A percentile compares a stretch with the other conserved stretches of the same genome.
Conservation (phyloP, 2,797 vertebrate species). For the Pseudotriccus pelzelni region DNA sequence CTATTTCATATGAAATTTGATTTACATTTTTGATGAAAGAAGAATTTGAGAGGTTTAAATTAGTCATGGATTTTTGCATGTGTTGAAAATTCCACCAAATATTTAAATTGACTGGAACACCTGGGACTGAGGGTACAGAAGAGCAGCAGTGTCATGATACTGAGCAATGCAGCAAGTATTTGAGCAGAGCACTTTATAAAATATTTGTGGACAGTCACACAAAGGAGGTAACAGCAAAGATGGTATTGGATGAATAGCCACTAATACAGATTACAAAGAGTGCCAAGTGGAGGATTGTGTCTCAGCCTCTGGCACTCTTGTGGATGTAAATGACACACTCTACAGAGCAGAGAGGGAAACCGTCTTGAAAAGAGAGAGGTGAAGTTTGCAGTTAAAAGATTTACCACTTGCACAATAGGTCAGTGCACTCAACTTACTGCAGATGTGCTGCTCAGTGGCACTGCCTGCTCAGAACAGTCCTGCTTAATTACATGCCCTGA, state of each 20-base stretch:
- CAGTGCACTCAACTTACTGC: not conserved
- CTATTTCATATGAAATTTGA: not conserved
- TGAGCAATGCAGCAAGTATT: not conserved
- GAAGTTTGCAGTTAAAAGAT: not conserved
- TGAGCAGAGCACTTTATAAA: not conserved
- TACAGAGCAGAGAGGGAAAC: not conserved
- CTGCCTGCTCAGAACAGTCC: not conserved
- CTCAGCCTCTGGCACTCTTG: not conserved
- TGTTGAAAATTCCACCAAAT: not conserved
- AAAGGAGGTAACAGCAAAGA: not conserved
- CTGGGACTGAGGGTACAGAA: not conserved
- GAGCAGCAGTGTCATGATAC: not conserved
- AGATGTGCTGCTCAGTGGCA: not conserved
- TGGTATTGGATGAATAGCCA: not conserved
- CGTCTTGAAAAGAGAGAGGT: not conserved
- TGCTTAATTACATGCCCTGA: not conserved
- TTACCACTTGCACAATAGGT: not conserved
- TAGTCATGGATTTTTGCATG: not conserved
- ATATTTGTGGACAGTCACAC: not conserved
- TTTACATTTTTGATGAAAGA: constrained; percentile 22
- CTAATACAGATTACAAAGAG: not conserved
- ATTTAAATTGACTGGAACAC: not conserved
- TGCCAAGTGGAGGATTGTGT: not conserved
- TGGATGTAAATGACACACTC: not conserved
- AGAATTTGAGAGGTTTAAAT: constrained; percentile 1